Conservation (phyloP, 2,888 invertebrate genomes). For the Pteria penguin region DNA sequence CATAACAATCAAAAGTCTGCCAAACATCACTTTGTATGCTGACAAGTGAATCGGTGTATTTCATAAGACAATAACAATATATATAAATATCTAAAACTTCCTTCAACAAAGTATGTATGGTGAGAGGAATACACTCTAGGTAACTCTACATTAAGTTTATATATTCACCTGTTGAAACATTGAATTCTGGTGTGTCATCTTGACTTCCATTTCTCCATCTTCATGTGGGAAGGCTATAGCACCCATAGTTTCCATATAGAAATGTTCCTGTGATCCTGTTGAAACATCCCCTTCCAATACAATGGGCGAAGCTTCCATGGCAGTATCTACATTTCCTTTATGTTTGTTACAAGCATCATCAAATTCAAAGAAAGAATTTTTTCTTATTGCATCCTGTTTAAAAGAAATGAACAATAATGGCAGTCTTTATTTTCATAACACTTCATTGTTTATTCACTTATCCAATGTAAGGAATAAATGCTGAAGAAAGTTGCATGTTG, state of each 20-base stretch:
- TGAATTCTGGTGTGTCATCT: constrained; percentile 87
- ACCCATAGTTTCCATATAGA: constrained; percentile 92
- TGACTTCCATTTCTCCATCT: constrained; percentile 91
- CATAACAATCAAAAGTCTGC: too few relatives aligned
- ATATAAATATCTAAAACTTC: too few relatives aligned
- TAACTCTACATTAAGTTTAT: too few relatives aligned
- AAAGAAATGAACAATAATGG: background rate
- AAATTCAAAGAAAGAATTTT: constrained; percentile 43
- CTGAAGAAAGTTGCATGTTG: too few relatives aligned
- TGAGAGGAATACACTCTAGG: too few relatives aligned
- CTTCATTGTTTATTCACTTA: too few relatives aligned
- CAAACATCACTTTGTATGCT: too few relatives aligned
- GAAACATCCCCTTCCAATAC: constrained; percentile 84
- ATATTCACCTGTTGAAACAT: constrained; percentile 71
- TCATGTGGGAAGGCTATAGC: constrained; percentile 83
- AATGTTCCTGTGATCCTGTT: constrained; percentile 97
- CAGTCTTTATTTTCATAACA: too few relatives aligned
- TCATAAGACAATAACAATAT: too few relatives aligned
- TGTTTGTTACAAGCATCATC: background rate
- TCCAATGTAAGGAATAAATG: too few relatives aligned
- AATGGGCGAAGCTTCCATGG: constrained; percentile 35
- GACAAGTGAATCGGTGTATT: too few relatives aligned
- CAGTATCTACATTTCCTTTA: constrained; percentile 43
- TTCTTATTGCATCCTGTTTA: constrained; percentile 58
- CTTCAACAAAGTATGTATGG: too few relatives aligned